Conservation (phyloP, 1,140 invertebrate species). For the Hestina assimilis region DNA sequence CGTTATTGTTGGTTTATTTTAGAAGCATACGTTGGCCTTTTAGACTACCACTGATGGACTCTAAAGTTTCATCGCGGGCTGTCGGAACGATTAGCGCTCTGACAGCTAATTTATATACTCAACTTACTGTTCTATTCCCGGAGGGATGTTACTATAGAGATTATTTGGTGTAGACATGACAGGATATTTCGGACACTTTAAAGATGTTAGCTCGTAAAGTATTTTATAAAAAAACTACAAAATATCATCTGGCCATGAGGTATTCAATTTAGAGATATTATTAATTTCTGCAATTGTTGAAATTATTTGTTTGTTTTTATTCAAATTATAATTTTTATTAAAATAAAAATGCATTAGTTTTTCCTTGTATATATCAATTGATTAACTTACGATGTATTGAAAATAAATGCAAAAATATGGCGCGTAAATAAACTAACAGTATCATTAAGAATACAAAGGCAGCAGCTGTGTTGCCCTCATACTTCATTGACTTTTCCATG, state of each 20-base stretch:
- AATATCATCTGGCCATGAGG: too few species aligned
- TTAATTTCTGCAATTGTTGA: too few species aligned
- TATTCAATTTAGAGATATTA: too few species aligned
- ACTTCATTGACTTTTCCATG: slow-evolving; percentile 69
- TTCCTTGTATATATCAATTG: too few species aligned
- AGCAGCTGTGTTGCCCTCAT: slow-evolving; percentile 57
- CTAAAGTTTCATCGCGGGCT: slow-evolving; percentile 75
- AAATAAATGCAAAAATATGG: slow-evolving; percentile 9
- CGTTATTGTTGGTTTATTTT: slow-evolving; percentile 67
- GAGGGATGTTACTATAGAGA: slow-evolving; percentile 47
- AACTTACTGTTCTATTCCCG: slow-evolving; percentile 74
- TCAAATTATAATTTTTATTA: too few species aligned
- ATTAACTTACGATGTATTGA: too few species aligned
- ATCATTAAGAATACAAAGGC: slow-evolving; percentile 38
- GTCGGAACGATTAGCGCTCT: slow-evolving; percentile 73
- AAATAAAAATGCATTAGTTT: too few species aligned
- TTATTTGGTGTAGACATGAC: slow-evolving; percentile 39
- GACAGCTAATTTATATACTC: slow-evolving; percentile 78
- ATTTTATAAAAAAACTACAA: too few species aligned
- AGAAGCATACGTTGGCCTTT: slow-evolving; percentile 55
- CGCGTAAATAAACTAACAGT: slow-evolving; percentile 29
- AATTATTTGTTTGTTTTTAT: too few species aligned
- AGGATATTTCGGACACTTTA: too few species aligned
- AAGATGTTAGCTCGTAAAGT: too few species aligned
- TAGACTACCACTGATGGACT: slow-evolving; percentile 69